These are phyloP conservation scores for Gambusia affinis DNA, from an alignment of 2,113 vertebrate species.

Conservation along the genomic window DNA sequence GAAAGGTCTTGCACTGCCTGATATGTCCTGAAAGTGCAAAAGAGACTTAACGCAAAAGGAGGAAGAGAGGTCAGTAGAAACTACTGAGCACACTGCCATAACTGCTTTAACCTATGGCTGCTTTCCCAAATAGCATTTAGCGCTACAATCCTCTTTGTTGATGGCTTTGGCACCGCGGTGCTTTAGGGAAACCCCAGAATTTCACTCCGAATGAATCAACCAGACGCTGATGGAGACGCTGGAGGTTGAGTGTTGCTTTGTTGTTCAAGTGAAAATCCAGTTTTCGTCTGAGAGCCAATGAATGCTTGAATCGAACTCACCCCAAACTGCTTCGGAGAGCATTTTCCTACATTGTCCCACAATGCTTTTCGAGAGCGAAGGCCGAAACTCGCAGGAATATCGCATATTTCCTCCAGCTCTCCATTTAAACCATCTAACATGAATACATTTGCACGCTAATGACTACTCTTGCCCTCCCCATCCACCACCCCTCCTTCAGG, in stretches of 20 bases:
- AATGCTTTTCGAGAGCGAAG: conserved; percentile 12
- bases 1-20: conserved; percentile 38
- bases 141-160: conserved; percentile 43
- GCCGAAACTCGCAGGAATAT: conserved; percentile 13
- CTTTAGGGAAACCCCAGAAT: conserved; percentile 49
- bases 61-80: conserved; percentile 17
- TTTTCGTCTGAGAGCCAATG: conserved; percentile 27
- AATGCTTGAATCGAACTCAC: neutral
- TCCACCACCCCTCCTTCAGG: conserved; percentile 6
- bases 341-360: conserved; percentile 48
- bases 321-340: conserved; percentile 2
- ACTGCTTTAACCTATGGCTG: conserved; percentile 53
- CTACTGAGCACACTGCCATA: conserved; percentile 30
- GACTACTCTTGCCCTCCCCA: conserved; percentile 6
- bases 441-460: conserved; percentile 32
- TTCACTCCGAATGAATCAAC: conserved; percentile 18
- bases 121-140: conserved; percentile 57
- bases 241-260: conserved; percentile 40
- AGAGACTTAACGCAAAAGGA: conserved; percentile 36
- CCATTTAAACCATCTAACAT: conserved; percentile 23
- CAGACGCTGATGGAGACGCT: conserved; percentile 28
- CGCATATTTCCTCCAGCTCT: conserved; percentile 24
- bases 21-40: conserved; percentile 50
- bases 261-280: conserved; percentile 38
- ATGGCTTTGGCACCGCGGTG: conserved; percentile 69